phyloP scores from a whole-genome alignment of 2,888 invertebrate species.

The Trypoxylon attenuatum region DNA sequence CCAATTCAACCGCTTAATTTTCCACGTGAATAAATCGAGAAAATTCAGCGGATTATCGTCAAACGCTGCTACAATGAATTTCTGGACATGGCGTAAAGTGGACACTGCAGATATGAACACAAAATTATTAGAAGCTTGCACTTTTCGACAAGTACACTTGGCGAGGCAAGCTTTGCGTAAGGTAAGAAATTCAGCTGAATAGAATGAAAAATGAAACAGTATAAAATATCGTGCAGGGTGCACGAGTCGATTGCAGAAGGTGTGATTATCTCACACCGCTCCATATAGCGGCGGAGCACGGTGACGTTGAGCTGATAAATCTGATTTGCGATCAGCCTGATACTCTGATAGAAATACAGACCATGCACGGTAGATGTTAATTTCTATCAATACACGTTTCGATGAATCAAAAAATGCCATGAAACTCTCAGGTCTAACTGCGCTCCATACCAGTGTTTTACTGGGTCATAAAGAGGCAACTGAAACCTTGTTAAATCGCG shows the following conservation, averaged over 20 bases:
- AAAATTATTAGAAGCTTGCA: constrained; percentile 11
- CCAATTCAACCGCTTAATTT: no score
- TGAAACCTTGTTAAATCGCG: neutral
- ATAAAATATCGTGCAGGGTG: neutral
- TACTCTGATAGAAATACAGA: constrained; percentile 1
- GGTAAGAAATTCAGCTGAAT: neutral
- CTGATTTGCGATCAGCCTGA: constrained; percentile 12
- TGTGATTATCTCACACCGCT: constrained; percentile 5
- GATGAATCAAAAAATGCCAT: neutral
- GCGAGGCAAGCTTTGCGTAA: constrained; percentile 8
- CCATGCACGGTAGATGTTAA: constrained; percentile 2
- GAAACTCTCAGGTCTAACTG: constrained; percentile 7
- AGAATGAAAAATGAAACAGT: neutral
- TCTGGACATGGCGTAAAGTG: neutral
- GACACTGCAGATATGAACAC: neutral
- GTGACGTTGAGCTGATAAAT: constrained; percentile 5
- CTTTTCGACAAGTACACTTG: neutral
- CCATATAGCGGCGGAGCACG: constrained; percentile 10
- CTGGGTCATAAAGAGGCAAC: neutral
- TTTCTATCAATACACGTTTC: neutral
- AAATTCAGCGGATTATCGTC: no score
- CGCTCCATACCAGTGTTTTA: constrained; percentile 1
- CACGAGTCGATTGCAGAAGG: constrained; percentile 9
- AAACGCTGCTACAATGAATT: neutral
- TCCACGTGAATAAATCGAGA: no score